These are phyloP conservation scores for Tetramorium simillimum DNA, from an alignment of 1,140 invertebrate species.

Conservation along the genomic window DNA sequence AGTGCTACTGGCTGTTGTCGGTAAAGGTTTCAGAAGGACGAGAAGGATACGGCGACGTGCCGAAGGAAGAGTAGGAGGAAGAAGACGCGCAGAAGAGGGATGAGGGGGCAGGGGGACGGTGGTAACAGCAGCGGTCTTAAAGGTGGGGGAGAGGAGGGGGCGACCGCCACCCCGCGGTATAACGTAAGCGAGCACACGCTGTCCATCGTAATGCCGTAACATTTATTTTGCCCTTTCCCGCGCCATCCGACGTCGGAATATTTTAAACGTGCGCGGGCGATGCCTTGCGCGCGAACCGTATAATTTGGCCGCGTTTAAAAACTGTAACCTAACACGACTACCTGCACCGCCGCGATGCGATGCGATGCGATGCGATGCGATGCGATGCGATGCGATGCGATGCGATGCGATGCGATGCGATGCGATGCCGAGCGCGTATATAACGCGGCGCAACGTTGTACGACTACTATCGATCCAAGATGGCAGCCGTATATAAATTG, in stretches of 20 bases:
- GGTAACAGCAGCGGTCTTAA: conserved; percentile 55
- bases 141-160: conserved; percentile 8
- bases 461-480: conserved; percentile 83
- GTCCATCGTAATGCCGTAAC: conserved; percentile 82
- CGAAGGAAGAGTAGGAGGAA: conserved; percentile 3
- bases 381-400: conserved; percentile 28
- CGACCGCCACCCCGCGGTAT: conserved; percentile 62
- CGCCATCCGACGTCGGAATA: conserved; percentile 80
- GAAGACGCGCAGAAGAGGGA: conserved; percentile 12
- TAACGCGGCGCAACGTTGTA: conserved; percentile 73
- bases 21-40: conserved; percentile 11
- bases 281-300: conserved; percentile 76
- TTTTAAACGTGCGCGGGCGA: conserved; percentile 77
- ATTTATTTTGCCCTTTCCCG: conserved; percentile 84
- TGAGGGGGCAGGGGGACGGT: conserved; percentile 34
- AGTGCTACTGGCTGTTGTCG: conserved; percentile 40
- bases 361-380: conserved; percentile 40
- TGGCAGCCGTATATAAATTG: conserved; percentile 83
- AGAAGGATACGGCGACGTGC: conserved; percentile 19
- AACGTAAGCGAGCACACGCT: conserved; percentile 73
- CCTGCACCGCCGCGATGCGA: conserved; percentile 56
- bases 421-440: conserved; percentile 57
- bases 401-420: conserved; percentile 52
- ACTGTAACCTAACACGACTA: conserved; percentile 84
- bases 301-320: conserved; percentile 83